Percentiles rank a stretch among this genome's conserved stretches.
These are phyloP conservation scores for Pterostichus niger DNA, from an alignment of 2,888 invertebrate genomes.

Conservation along the genomic window DNA sequence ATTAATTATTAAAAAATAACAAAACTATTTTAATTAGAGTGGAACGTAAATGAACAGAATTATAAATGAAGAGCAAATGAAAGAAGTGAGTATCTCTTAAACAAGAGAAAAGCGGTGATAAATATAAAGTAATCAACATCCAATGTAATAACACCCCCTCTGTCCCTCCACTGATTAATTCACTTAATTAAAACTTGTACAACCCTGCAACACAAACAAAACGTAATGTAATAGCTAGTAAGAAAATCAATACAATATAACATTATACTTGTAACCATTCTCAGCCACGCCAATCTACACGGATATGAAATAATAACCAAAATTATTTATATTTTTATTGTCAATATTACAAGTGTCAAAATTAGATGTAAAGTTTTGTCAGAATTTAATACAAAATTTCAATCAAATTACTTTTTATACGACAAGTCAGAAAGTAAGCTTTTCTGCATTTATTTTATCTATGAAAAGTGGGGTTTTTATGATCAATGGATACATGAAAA, in stretches of 20 bases:
- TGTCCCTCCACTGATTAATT: constrained; percentile 50
- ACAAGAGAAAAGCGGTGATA: constrained; percentile 50
- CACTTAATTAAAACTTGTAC: constrained; percentile 60
- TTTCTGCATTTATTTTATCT: too few species aligned
- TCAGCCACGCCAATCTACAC: constrained; percentile 6
- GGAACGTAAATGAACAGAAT: not conserved
- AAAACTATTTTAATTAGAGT: constrained; percentile 11
- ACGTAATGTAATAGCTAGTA: constrained; percentile 53
- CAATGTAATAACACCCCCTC: constrained; percentile 36
- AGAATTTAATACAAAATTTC: too few species aligned
- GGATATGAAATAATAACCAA: not conserved
- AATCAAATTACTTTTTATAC: too few species aligned
- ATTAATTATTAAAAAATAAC: constrained; percentile 1
- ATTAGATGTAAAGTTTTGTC: too few species aligned
- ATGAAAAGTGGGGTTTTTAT: too few species aligned
- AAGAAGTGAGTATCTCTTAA: constrained; percentile 36
- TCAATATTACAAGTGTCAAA: not conserved
- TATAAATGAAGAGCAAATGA: constrained; percentile 13
- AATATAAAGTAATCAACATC: constrained; percentile 55
- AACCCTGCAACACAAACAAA: constrained; percentile 52
- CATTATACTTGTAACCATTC: constrained; percentile 2
- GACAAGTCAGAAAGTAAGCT: too few species aligned
- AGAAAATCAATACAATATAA: constrained; percentile 58
- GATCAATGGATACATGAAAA: too few species aligned
- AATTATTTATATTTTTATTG: not conserved